Percentiles rank a stretch among this genome's conserved stretches.
These are phyloP conservation scores for Drosophila falleni DNA, from an alignment of 2,888 invertebrate genomes.

Conservation along the genomic window DNA sequence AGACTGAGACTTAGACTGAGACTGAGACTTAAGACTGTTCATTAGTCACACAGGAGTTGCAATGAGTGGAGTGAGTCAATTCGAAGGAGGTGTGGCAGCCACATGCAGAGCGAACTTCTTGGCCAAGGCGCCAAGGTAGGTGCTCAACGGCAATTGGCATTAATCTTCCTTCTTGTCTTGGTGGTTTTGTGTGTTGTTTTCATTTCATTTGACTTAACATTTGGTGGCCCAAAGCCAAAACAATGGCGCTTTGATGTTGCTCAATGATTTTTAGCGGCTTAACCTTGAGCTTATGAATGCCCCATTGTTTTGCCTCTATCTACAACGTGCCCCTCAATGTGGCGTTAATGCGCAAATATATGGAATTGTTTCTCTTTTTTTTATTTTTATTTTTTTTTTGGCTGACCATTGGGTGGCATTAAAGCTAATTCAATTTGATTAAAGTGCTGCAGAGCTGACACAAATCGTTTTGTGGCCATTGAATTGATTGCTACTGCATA, in stretches of 20 bases:
- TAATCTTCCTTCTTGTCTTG: conserved; percentile 63
- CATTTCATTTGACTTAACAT: conserved; percentile 66
- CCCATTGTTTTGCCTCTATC: conserved; percentile 54
- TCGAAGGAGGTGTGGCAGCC: background rate
- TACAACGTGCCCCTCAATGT: conserved; percentile 30
- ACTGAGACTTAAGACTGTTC: conserved; percentile 58
- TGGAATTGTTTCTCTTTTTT: conserved; percentile 29
- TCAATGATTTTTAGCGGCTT: conserved; percentile 79
- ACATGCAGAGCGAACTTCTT: background rate
- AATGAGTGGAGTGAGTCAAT: background rate
- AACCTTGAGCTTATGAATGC: conserved; percentile 76
- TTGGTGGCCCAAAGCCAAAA: conserved; percentile 53
- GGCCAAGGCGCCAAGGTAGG: conserved; percentile 58
- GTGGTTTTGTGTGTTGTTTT: conserved; percentile 37
- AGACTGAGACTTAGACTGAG: conserved; percentile 6
- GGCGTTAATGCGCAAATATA: conserved; percentile 70
- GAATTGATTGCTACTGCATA: conserved; percentile 29
- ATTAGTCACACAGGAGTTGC: conserved; percentile 65
- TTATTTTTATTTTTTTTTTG: conserved; percentile 25
- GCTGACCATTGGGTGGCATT: conserved; percentile 47
- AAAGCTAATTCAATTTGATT: conserved; percentile 65
- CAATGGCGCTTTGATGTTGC: conserved; percentile 74
- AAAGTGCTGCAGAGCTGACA: conserved; percentile 51
- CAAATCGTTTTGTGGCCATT: conserved; percentile 55
- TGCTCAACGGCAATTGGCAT: conserved; percentile 73